Conservation (phyloP, 2,888 invertebrate species). For the Morpho helenor region DNA sequence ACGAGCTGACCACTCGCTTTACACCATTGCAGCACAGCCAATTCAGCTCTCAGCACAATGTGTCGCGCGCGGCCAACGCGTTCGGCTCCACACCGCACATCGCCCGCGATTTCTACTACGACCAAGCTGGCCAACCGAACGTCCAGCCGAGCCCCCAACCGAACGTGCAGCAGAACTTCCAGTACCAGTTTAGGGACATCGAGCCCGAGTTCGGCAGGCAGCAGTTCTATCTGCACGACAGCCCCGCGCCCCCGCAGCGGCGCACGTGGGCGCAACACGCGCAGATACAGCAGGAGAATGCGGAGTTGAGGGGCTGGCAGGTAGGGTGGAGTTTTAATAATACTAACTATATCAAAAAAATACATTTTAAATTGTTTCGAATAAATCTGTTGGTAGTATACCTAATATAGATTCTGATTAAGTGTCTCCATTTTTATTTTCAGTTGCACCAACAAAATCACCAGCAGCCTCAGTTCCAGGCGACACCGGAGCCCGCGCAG, state of each 20-base stretch:
- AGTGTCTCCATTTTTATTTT: constrained; percentile 24
- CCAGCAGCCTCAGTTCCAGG: constrained; percentile 38
- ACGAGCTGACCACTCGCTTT: constrained; percentile 17
- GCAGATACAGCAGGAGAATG: constrained; percentile 80
- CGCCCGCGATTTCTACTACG: constrained; percentile 40
- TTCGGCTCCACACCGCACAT: constrained; percentile 76
- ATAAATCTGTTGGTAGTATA: background rate
- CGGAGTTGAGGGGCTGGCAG: constrained; percentile 73
- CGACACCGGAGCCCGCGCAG: constrained; percentile 50
- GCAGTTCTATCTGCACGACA: constrained; percentile 89
- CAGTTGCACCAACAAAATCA: constrained; percentile 59
- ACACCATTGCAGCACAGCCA: constrained; percentile 68
- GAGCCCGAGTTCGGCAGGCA: constrained; percentile 68
- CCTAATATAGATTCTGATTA: background rate
- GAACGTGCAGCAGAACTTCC: constrained; percentile 36
- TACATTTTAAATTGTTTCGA: too few relatives aligned
- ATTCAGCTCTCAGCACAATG: constrained; percentile 77
- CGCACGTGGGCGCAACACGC: constrained; percentile 83
- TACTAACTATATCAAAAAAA: too few relatives aligned
- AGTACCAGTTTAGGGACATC: constrained; percentile 48
- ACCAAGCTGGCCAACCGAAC: constrained; percentile 32
- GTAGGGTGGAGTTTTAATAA: constrained; percentile 30
- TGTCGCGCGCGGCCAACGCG: constrained; percentile 51
- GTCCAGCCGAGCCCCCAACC: constrained; percentile 14
- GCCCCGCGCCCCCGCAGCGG: constrained; percentile 77